Conservation (phyloP, 2,113 vertebrate genomes). For the Eptesicus fuscus region DNA sequence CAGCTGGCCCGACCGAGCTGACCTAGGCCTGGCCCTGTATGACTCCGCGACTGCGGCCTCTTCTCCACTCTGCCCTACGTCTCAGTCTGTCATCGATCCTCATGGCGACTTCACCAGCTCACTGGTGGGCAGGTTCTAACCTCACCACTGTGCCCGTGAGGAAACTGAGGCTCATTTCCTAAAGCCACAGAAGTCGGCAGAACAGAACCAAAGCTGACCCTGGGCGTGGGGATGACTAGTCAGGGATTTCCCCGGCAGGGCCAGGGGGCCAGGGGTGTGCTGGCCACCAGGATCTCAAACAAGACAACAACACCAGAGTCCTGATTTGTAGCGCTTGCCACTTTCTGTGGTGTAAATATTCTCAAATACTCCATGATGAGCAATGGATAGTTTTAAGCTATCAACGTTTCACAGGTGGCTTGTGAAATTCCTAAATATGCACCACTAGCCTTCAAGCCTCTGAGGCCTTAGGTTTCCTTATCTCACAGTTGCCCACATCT, state of each 20-base stretch:
- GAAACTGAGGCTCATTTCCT: neutral
- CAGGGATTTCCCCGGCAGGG: neutral
- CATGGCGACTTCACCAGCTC: neutral
- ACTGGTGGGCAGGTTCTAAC: neutral
- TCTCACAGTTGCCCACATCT: neutral
- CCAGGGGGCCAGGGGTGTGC: neutral
- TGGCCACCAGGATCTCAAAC: neutral
- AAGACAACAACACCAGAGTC: neutral
- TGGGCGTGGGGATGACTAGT: rapidly evolving
- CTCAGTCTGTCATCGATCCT: neutral
- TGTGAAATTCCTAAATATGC: rapidly evolving
- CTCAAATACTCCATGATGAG: no score
- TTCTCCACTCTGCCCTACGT: rapidly evolving
- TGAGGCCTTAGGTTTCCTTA: neutral
- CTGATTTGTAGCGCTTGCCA: rapidly evolving
- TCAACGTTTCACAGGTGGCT: neutral
- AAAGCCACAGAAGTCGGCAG: rapidly evolving
- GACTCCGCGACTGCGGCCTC: neutral
- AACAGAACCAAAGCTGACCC: neutral
- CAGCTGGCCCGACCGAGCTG: neutral
- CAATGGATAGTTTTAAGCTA: rapidly evolving
- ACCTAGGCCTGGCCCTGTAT: neutral
- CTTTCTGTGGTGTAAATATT: neutral
- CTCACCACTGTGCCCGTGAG: rapidly evolving
- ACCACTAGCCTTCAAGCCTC: neutral